Percentiles rank a stretch among this genome's conserved stretches.
Conservation (phyloP, 1,140 invertebrate species). For the Bombus consobrinus region DNA sequence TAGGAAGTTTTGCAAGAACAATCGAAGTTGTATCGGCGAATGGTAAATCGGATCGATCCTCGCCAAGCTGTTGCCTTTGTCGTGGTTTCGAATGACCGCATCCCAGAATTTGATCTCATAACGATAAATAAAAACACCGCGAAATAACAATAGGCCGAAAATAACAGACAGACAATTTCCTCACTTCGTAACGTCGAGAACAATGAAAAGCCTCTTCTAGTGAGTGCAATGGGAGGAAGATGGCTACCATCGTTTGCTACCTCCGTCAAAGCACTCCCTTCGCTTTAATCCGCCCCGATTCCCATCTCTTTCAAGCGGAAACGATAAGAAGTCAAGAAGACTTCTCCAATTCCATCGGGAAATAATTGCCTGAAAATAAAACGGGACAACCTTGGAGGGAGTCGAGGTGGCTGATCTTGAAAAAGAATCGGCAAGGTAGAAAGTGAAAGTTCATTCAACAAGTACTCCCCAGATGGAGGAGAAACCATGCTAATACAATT, state of each 20-base stretch:
- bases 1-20: neutral
- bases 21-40: neutral
- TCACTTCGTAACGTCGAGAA: conserved; percentile 30
- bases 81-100: neutral
- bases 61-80: neutral
- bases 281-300: neutral
- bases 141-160: conserved; percentile 38
- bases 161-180: conserved; percentile 39
- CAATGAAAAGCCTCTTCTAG: conserved; percentile 34
- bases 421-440: conserved; percentile 25
- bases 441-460: conserved; percentile 41
- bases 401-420: conserved; percentile 21
- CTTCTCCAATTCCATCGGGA: conserved; percentile 10
- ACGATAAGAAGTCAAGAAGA: conserved; percentile 1
- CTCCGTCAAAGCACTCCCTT: neutral
- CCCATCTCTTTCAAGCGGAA: neutral
- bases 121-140: conserved; percentile 25
- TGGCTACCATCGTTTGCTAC: too few relatives aligned
- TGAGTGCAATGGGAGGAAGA: conserved; percentile 17
- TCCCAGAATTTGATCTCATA: conserved; percentile 17
- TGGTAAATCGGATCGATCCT: neutral
- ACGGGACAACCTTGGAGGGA: neutral
- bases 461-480: conserved; percentile 6
- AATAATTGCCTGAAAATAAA: conserved; percentile 44
- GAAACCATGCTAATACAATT: conserved; percentile 17